Percentiles rank a stretch among this genome's conserved stretches.
Evolutionary conservation across 2,113 vertebrate genomes (phyloP).

Genomic region (Xiphophorus hellerii): DNA sequence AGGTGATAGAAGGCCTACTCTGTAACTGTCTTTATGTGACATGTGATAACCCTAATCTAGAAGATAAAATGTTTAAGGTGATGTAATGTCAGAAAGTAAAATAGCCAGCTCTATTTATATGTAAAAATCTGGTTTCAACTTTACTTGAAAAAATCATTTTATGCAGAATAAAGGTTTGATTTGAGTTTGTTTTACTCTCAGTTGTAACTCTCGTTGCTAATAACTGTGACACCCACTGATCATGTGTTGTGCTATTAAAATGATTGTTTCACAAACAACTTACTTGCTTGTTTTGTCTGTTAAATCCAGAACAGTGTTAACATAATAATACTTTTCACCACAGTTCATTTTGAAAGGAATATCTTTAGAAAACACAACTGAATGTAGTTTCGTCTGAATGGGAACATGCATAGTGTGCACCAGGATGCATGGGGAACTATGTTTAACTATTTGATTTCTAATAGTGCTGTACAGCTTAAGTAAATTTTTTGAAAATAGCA

Average conservation of each 20-base stretch:
- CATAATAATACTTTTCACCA: background rate
- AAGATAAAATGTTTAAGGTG: too few relatives aligned
- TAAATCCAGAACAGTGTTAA: background rate
- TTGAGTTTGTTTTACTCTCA: background rate
- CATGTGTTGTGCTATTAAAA: background rate
- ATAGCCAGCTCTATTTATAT: background rate
- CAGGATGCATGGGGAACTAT: background rate
- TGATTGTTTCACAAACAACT: background rate
- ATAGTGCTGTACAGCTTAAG: background rate
- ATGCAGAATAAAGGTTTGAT: background rate
- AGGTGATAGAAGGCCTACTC: too few relatives aligned
- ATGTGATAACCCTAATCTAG: too few relatives aligned
- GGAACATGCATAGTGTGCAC: background rate
- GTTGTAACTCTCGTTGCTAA: background rate
- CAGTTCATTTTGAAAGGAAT: background rate
- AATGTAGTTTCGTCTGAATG: background rate
- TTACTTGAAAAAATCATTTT: background rate
- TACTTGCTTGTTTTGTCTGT: background rate
- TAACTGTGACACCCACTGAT: background rate
- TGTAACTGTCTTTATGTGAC: too few relatives aligned
- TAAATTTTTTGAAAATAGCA: constrained; percentile 4
- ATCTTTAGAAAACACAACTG: background rate
- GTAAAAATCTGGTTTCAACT: background rate
- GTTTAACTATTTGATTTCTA: background rate
- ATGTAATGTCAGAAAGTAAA: too few relatives aligned